Percentiles rank a stretch among this genome's conserved stretches.
phyloP scores from a whole-genome alignment of 2,797 vertebrate genomes.

The Danio choprae region DNA sequence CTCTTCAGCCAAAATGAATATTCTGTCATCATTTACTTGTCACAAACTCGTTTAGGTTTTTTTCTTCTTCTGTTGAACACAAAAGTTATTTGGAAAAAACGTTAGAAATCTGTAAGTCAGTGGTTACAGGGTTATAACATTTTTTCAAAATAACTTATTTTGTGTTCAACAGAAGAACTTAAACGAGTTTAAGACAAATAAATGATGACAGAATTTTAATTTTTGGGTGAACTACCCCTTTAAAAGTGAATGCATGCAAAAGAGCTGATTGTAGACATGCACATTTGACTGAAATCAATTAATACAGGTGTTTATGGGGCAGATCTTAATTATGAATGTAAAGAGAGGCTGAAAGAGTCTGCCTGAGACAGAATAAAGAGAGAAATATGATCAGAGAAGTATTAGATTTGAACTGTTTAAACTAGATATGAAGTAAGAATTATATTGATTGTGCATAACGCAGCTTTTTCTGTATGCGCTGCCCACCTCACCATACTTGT shows the following conservation, averaged over 20 bases:
- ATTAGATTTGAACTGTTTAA: conserved; percentile 6
- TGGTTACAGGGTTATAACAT: too few species aligned
- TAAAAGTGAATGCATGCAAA: background rate
- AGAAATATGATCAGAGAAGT: background rate
- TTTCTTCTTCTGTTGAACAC: too few species aligned
- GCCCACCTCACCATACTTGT: background rate
- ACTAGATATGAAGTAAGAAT: background rate
- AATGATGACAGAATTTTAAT: too few species aligned
- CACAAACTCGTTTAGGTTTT: too few species aligned
- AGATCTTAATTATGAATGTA: conserved; percentile 29
- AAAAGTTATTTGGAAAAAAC: too few species aligned
- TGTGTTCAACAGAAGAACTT: too few species aligned
- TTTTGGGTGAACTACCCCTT: background rate
- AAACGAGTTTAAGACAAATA: too few species aligned
- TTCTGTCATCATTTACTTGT: too few species aligned
- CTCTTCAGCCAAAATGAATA: too few species aligned
- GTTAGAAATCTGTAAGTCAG: too few species aligned
- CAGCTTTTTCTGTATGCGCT: too few species aligned
- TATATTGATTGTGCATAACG: background rate
- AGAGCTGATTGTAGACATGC: background rate
- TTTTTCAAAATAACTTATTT: too few species aligned
- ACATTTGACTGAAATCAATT: conserved; percentile 12
- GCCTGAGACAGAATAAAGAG: background rate
- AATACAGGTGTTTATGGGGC: conserved; percentile 12
- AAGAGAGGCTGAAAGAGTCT: background rate